Conservation (phyloP, 2,113 vertebrate genomes). For the Propithecus coquereli region DNA sequence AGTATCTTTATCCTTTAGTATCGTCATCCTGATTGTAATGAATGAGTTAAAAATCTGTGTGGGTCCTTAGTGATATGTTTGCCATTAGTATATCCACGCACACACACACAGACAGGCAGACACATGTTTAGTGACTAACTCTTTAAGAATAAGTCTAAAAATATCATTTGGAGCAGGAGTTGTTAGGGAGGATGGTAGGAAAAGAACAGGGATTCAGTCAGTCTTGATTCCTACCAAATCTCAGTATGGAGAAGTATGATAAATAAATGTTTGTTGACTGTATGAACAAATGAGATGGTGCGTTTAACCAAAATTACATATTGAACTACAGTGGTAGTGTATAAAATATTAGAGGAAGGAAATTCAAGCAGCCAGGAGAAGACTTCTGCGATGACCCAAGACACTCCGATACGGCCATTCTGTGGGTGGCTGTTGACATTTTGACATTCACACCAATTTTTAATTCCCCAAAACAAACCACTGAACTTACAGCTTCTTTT, state of each 20-base stretch:
- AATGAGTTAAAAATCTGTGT: not conserved
- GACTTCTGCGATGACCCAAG: not conserved
- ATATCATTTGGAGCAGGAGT: not conserved
- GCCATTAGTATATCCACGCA: not conserved
- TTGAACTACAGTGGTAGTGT: not conserved
- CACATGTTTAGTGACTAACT: not conserved
- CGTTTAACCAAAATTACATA: not conserved
- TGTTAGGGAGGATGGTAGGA: not conserved
- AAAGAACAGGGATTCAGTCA: not conserved
- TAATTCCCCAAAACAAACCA: not conserved
- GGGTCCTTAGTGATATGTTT: not conserved
- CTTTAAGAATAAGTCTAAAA: constrained; percentile 26
- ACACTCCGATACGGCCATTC: not conserved
- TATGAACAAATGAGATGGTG: not conserved
- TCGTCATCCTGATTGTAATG: not conserved
- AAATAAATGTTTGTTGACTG: not conserved
- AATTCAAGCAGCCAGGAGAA: not conserved
- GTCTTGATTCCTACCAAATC: not conserved
- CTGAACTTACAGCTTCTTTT: not conserved
- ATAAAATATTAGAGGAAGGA: not conserved
- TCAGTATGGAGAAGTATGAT: not conserved
- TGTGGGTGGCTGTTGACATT: not conserved
- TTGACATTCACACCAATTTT: not conserved
- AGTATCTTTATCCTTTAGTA: not conserved
- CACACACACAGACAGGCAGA: not conserved